Percentiles rank a stretch among this genome's conserved stretches.
Conservation (phyloP, 2,888 invertebrate species). For the Agrotis exclamationis region DNA sequence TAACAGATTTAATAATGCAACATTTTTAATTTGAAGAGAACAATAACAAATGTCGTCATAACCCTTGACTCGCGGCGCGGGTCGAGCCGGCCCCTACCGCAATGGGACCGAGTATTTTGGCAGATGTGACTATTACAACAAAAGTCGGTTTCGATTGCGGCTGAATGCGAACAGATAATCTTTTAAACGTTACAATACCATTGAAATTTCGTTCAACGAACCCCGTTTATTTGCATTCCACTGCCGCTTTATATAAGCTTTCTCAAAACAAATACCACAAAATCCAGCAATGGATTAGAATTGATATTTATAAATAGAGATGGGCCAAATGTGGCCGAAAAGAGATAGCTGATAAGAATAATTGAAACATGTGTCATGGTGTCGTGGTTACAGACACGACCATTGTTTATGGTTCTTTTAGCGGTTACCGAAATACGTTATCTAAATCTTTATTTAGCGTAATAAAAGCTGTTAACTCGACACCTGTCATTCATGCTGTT, state of each 20-base stretch:
- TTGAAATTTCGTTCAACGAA: constrained; percentile 72
- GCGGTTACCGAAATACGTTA: constrained; percentile 72
- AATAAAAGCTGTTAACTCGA: constrained; percentile 84
- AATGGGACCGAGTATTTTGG: constrained; percentile 74
- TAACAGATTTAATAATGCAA: constrained; percentile 56
- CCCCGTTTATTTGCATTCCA: constrained; percentile 62
- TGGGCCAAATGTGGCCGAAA: constrained; percentile 67
- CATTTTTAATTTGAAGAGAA: constrained; percentile 63
- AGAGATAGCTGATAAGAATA: constrained; percentile 85
- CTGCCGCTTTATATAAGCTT: constrained; percentile 28
- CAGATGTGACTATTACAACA: constrained; percentile 89
- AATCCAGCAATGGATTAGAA: constrained; percentile 53
- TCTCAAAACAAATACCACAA: constrained; percentile 18
- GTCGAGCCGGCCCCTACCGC: constrained; percentile 48
- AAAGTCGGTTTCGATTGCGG: constrained; percentile 86
- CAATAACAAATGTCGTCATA: constrained; percentile 59
- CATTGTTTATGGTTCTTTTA: constrained; percentile 78
- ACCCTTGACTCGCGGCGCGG: constrained; percentile 68
- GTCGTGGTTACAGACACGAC: constrained; percentile 69
- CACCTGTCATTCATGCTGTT: constrained; percentile 81
- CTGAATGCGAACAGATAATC: constrained; percentile 84
- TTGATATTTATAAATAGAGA: constrained; percentile 60
- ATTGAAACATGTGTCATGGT: constrained; percentile 88
- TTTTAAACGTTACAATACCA: constrained; percentile 75
- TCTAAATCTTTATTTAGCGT: constrained; percentile 77